Evolutionary conservation across 2,888 invertebrate species (phyloP), one percentile per base, ranked within the genome.

Genomic region (Spilosoma lubricipeda): DNA sequence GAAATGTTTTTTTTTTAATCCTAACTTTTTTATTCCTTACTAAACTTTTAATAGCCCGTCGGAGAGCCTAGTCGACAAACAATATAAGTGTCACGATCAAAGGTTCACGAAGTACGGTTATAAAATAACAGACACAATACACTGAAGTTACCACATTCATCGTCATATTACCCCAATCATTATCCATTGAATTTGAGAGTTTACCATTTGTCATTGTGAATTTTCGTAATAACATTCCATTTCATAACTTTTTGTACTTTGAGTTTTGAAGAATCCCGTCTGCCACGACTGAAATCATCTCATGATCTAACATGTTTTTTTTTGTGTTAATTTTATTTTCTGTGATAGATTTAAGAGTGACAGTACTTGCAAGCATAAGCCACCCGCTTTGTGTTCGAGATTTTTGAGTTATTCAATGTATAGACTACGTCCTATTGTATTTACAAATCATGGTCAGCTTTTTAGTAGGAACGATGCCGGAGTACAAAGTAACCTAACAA

Each of bases 241-340:
- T 84, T 77, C 86, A 88, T 84, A 76, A 82, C 80, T 85, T 82
- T 91, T 88, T 81, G 87, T 87, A 92, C 90, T 79, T 86, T 86
- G 82, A 91, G 90, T 89, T 85, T 91, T 91, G 88, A 88, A 81
- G 82, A 83, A 33, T 83, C 82, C 82, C 88, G 87, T 80, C 84
- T 85, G 88, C 84, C 87, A 85, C 84, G 82, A 89, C 85, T 84
- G 89, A 90, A 83, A 89, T 91, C 93, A 95, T 93, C 87, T 89
- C 94, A 95, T 93, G 85, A 89, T 92, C 88, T 91, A 70, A 93
- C 90, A 91, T 93, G 80, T 85, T 81, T 84, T 86, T 84, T 86
- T 83, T 92, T 91, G 91, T 92, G 93, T 90, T 91, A 90, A 92
- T 92, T 93, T 91, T 90, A 85, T 88, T 89, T 92, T 91, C 89